Base-by-base conservation (phyloP, 2,888 invertebrate species). In the Lottia gigantea region DNA sequence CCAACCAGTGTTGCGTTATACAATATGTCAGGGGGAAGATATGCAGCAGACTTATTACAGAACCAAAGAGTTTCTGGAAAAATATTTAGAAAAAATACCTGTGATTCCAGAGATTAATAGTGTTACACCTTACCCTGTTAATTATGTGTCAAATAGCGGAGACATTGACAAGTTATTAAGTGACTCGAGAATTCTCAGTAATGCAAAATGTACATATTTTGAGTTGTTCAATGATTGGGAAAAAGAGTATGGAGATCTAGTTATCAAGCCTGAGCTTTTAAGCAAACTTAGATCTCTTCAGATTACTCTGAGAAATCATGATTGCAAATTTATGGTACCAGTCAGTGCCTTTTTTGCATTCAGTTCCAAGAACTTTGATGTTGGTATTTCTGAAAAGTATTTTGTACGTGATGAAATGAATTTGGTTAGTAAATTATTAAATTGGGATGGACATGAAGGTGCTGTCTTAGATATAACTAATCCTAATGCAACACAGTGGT, bases 401-500 rank as follows among this genome's bases (percentile, higher is more conserved):
- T 77, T 77, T 69, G 71, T 77, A 25, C 71, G 72, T 15, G 77
- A 76, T 63, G 71, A 70, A 47, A 72, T 74, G 64, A 73, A 74
- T 63, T 66, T 77, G 25, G 77, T 74, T 12, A 77, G 76, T 15
- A 73, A 73, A 62, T 71, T 77, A 74, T 62, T 77, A 12, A 67
- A 55, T 45, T 77, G 77, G 77, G 70, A 70, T 26, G 76, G 71
- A 6, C 64, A 70, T 62, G 76, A 77, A 64, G 77, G 77, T 1
- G 77, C 77, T 8, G 74, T 74, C n/a, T 67, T 77, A 70, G 77
- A 77, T 69, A 71, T 76, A 26, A 70, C 77, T 61, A 76, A 76
- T 61, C 76, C 69, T n/a, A 66, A 73, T 7, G 76, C 77, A 7
- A 71, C 67, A 16, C 40, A 46, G 12, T 77, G 77, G 77, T 77